phyloP scores from a whole-genome alignment of 2,888 invertebrate species.

The Andrena bicolor region DNA sequence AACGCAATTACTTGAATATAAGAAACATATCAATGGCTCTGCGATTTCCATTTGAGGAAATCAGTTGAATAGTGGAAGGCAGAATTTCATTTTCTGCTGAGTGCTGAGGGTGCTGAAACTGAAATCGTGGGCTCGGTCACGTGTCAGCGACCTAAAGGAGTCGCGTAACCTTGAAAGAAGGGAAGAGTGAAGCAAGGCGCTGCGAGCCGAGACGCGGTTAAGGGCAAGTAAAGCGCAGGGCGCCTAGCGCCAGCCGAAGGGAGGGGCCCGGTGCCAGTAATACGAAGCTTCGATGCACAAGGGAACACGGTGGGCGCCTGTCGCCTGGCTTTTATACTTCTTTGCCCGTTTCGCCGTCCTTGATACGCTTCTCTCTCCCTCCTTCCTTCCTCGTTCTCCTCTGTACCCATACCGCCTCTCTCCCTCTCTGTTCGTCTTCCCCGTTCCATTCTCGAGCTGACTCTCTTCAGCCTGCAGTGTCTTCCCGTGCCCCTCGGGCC shows the following conservation, averaged over 20 bases:
- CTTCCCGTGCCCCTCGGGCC: neutral
- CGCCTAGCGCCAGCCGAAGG: conserved; percentile 59
- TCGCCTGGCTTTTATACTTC: conserved; percentile 69
- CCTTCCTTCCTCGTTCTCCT: neutral
- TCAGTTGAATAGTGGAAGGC: no score
- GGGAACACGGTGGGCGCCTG: conserved; percentile 68
- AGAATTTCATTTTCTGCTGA: no score
- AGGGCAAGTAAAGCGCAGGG: conserved; percentile 58
- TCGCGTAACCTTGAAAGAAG: conserved; percentile 43
- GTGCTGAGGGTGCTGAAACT: no score
- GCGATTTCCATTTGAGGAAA: no score
- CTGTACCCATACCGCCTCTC: neutral
- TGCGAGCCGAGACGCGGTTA: conserved; percentile 48
- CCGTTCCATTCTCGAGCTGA: neutral
- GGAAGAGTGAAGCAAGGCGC: conserved; percentile 16
- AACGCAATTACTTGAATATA: no score
- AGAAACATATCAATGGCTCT: no score
- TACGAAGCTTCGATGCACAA: conserved; percentile 47
- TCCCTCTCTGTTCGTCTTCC: neutral
- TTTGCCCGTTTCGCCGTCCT: conserved; percentile 70
- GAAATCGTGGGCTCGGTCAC: conserved; percentile 5
- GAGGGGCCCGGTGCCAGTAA: conserved; percentile 50
- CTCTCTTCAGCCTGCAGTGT: no score
- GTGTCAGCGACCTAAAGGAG: conserved; percentile 29
- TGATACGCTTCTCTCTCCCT: conserved; percentile 66